These are phyloP conservation scores for Epinotia nisella DNA, from an alignment of 2,888 invertebrate species.

Conservation along the genomic window DNA sequence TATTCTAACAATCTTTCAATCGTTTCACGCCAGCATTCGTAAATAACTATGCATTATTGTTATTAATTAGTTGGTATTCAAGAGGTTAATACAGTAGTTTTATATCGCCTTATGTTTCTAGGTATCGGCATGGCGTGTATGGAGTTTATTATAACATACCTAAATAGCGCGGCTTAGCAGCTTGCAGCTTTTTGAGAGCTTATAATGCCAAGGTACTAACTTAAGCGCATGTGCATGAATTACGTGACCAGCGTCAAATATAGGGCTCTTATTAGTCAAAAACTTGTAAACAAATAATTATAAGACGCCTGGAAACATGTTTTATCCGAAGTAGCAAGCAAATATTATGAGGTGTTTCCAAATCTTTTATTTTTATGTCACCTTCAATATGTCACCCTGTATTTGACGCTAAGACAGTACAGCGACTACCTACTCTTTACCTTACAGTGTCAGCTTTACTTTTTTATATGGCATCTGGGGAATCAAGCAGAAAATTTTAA, in stretches of 20 bases:
- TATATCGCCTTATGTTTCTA: conserved; percentile 63
- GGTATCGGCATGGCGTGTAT: conserved; percentile 78
- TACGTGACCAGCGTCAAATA: background rate
- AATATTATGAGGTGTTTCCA: too few relatives aligned
- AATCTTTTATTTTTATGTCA: background rate
- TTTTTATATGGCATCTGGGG: background rate
- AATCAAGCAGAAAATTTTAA: background rate
- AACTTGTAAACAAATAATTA: background rate
- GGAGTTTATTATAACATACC: conserved; percentile 59
- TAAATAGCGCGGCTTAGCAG: conserved; percentile 70
- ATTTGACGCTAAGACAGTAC: background rate
- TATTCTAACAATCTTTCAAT: background rate
- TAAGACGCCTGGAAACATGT: too few relatives aligned
- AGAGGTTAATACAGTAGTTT: background rate
- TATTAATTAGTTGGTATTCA: background rate
- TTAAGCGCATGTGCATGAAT: conserved; percentile 61
- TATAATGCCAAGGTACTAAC: conserved; percentile 80
- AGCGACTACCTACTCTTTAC: background rate
- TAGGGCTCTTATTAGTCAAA: background rate
- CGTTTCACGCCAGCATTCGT: background rate
- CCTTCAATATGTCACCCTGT: background rate
- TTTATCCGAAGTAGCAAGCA: too few relatives aligned
- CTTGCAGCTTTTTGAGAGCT: conserved; percentile 80
- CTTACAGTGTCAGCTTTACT: background rate
- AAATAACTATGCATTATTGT: background rate